Conservation (phyloP, 2,113 vertebrate genomes). For the Poeciliopsis retropinna region DNA sequence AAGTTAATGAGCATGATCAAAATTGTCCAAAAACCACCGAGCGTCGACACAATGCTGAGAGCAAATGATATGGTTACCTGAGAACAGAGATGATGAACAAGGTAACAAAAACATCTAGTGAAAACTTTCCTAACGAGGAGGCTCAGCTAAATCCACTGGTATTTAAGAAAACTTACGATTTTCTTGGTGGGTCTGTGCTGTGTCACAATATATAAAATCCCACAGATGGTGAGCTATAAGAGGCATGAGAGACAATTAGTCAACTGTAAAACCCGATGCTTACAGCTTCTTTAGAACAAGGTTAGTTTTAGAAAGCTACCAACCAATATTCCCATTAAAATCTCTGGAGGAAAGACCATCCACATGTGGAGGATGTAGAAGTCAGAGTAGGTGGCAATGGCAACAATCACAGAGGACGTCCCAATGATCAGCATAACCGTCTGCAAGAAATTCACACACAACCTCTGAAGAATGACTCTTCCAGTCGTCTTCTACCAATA, state of each 20-base stretch:
- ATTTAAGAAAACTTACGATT: slow-evolving; percentile 58
- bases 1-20: background rate
- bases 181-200: slow-evolving; percentile 76
- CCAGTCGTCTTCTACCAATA: background rate
- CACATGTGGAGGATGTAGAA: rapidly evolving
- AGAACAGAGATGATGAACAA: slow-evolving; percentile 2
- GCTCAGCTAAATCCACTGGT: no score
- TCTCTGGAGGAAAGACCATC: background rate
- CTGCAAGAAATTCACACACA: slow-evolving; percentile 25
- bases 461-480: background rate
- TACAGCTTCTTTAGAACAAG: no score
- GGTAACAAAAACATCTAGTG: background rate
- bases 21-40: slow-evolving; percentile 18
- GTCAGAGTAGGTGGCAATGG: background rate
- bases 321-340: slow-evolving; percentile 67
- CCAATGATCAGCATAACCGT: slow-evolving; percentile 45
- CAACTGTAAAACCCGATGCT: no score
- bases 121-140: no score
- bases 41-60: slow-evolving; percentile 65
- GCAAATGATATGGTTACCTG: slow-evolving; percentile 75
- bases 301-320: slow-evolving; percentile 1
- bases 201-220: slow-evolving; percentile 70
- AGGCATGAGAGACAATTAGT: background rate
- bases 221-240: slow-evolving; percentile 67
- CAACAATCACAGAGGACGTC: slow-evolving; percentile 8